phyloP scores from a whole-genome alignment of 1,140 invertebrate genomes.

The Camponotus vicinus region DNA sequence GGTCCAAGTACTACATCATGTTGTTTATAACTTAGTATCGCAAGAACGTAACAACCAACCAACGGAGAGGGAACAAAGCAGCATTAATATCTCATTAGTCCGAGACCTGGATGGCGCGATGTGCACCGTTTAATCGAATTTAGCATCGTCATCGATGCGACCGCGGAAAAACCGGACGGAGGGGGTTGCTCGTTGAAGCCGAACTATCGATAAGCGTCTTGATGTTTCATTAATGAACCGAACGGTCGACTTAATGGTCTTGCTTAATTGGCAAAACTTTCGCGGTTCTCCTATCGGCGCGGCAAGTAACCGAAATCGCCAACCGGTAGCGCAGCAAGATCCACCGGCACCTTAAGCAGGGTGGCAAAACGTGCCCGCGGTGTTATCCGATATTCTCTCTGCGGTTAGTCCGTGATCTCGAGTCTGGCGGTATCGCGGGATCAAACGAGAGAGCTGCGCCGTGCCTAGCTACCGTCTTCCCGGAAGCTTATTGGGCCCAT shows the following conservation, averaged over 20 bases:
- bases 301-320: slow-evolving; percentile 14
- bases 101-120: slow-evolving; percentile 21
- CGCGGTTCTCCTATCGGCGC: slow-evolving; percentile 13
- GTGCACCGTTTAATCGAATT: slow-evolving; percentile 44
- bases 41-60: slow-evolving; percentile 29
- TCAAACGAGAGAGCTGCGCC: slow-evolving; percentile 65
- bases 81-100: slow-evolving; percentile 59
- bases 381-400: slow-evolving; percentile 76
- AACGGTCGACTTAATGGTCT: slow-evolving; percentile 68
- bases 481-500: slow-evolving; percentile 73
- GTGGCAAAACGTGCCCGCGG: slow-evolving; percentile 69
- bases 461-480: slow-evolving; percentile 52
- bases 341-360: slow-evolving; percentile 38
- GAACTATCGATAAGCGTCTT: slow-evolving; percentile 70
- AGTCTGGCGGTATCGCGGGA: slow-evolving; percentile 69
- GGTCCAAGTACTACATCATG: slow-evolving; percentile 18
- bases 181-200: background rate
- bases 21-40: slow-evolving; percentile 26
- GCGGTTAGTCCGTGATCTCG: slow-evolving; percentile 72
- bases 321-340: slow-evolving; percentile 28
- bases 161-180: slow-evolving; percentile 36
- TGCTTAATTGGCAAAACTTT: slow-evolving; percentile 71
- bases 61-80: slow-evolving; percentile 5
- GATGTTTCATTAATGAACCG: slow-evolving; percentile 73
- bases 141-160: slow-evolving; percentile 36